A percentile compares a stretch with the other conserved stretches of the same genome.
phyloP scores from a whole-genome alignment of 2,888 invertebrate species.

The Mechanitis mazaeus region DNA sequence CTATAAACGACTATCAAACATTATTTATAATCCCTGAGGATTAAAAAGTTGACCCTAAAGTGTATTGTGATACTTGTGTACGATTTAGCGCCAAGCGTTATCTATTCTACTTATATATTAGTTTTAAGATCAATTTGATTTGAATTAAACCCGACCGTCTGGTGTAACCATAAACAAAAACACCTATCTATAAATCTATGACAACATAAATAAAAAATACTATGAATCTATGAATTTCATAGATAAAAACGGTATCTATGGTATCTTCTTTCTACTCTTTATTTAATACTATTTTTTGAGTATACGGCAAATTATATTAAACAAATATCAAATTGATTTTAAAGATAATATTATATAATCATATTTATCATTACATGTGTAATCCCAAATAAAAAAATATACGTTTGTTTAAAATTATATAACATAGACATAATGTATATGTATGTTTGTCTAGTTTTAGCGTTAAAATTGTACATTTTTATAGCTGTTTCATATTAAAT shows the following conservation, averaged over 20 bases:
- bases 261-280: too few relatives aligned
- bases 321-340: too few relatives aligned
- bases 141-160: not conserved
- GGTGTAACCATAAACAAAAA: not conserved
- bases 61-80: constrained; percentile 4
- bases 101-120: not conserved
- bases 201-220: too few relatives aligned
- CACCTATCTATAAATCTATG: too few relatives aligned
- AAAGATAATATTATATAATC: not conserved
- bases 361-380: constrained; percentile 9
- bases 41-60: not conserved
- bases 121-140: not conserved
- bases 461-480: constrained; percentile 4
- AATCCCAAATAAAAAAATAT: constrained; percentile 2
- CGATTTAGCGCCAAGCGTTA: constrained; percentile 2
- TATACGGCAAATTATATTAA: too few relatives aligned
- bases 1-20: too few relatives aligned
- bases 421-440: constrained; percentile 11
- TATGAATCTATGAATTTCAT: too few relatives aligned
- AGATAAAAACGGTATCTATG: too few relatives aligned
- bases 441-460: constrained; percentile 16
- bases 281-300: too few relatives aligned
- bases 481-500: constrained; percentile 3
- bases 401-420: constrained; percentile 7
- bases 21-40: too few relatives aligned